A percentile compares a stretch with the other conserved stretches of the same genome.
Conservation (phyloP, 1,140 invertebrate species). For the Coptotermes formosanus region DNA sequence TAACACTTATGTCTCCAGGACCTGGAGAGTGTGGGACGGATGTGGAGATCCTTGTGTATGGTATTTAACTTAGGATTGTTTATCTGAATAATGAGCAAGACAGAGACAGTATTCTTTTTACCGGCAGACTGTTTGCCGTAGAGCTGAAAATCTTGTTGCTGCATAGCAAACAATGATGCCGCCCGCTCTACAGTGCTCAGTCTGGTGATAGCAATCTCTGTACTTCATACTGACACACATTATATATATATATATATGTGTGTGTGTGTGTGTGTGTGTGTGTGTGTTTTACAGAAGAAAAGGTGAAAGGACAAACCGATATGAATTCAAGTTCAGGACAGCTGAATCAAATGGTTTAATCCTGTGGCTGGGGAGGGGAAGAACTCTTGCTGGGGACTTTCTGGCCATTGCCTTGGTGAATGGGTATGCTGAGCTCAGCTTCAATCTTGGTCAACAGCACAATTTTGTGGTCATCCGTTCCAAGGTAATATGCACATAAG, state of each 20-base stretch:
- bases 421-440: slow-evolving; percentile 61
- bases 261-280: too few species aligned
- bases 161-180: too few species aligned
- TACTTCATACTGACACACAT: not conserved
- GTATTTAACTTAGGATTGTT: too few species aligned
- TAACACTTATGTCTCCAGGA: too few species aligned
- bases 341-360: slow-evolving; percentile 63
- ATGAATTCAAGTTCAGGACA: slow-evolving; percentile 69
- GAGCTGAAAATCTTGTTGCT: too few species aligned
- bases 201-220: too few species aligned
- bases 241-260: not conserved
- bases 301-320: slow-evolving; percentile 66
- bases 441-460: slow-evolving; percentile 62
- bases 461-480: slow-evolving; percentile 55
- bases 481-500: slow-evolving; percentile 41
- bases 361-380: slow-evolving; percentile 63
- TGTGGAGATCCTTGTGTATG: not conserved
- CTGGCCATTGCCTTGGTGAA: slow-evolving; percentile 60
- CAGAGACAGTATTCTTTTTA: too few species aligned
- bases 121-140: too few species aligned
- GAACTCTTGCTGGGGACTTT: slow-evolving; percentile 52
- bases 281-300: slow-evolving; percentile 51
- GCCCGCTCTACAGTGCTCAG: not conserved
- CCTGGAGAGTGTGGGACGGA: too few species aligned
- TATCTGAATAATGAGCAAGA: too few species aligned